Evolutionary conservation across 2,113 vertebrate species (phyloP).

Genomic region (Morphnarchus princeps): DNA sequence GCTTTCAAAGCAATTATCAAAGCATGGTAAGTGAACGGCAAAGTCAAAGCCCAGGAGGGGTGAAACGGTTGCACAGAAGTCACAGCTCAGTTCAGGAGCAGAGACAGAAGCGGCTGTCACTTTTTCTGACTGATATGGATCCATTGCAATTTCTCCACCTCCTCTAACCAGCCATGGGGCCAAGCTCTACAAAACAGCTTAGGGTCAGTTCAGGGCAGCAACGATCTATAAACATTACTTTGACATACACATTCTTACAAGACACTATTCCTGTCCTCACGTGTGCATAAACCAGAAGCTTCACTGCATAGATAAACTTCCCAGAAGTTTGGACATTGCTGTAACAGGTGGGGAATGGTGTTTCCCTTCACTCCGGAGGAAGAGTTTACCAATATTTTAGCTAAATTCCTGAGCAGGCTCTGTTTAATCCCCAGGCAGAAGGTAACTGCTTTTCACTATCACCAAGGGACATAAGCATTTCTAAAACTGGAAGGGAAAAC

Average conservation of each 20-base stretch:
- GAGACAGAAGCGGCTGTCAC: neutral
- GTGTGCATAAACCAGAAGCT: neutral
- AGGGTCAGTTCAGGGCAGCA: neutral
- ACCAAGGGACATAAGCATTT: fast-evolving
- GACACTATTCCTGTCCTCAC: fast-evolving
- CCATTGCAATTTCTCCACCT: neutral
- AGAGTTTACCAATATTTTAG: neutral
- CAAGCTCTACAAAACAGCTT: neutral
- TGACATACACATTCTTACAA: neutral
- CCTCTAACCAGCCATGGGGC: neutral
- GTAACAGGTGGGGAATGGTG: neutral
- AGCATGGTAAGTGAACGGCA: neutral
- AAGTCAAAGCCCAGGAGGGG: neutral
- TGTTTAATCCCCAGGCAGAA: neutral
- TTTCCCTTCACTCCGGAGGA: neutral
- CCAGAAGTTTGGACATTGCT: neutral
- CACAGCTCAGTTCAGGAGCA: neutral
- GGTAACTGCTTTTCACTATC: neutral
- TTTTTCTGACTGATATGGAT: neutral
- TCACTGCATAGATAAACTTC: neutral
- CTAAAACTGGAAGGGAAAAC: neutral
- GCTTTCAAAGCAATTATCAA: neutral
- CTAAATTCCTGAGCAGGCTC: neutral
- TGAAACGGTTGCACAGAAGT: neutral
- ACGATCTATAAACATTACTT: neutral